phyloP scores from a whole-genome alignment of 2,113 vertebrate species.

The Ursus arctos region DNA sequence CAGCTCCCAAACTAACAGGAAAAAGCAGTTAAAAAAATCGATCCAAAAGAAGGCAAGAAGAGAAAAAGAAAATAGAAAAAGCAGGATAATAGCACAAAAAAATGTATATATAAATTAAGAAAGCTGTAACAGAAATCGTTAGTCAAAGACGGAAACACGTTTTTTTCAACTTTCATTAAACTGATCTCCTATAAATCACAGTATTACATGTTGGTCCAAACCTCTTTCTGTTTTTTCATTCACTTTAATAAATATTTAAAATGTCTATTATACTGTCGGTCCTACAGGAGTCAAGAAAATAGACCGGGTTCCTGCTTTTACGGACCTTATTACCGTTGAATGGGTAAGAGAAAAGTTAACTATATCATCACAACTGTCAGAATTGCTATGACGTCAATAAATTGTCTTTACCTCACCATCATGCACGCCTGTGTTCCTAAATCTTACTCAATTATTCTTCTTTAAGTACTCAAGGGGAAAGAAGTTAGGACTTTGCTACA shows the following conservation, averaged over 20 bases:
- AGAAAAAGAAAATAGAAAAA: not conserved
- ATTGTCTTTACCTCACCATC: not conserved
- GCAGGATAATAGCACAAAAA: not conserved
- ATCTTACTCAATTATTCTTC: not conserved
- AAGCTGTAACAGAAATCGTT: not conserved
- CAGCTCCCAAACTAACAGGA: not conserved
- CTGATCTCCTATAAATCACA: not conserved
- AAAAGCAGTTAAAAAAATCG: not conserved
- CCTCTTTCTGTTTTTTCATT: not conserved
- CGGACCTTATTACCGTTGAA: not conserved
- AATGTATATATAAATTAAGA: not conserved
- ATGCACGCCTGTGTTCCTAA: not conserved
- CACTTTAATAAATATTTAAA: not conserved
- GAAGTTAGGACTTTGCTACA: not conserved
- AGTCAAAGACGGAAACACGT: not conserved
- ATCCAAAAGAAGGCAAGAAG: not conserved
- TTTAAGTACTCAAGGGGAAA: not conserved
- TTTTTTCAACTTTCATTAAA: not conserved
- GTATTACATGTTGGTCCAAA: not conserved
- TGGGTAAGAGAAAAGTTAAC: not conserved
- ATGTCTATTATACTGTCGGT: not conserved
- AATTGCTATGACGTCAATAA: fast-evolving
- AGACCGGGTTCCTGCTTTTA: not conserved
- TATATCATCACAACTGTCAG: not conserved
- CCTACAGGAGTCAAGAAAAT: not conserved